Evolutionary conservation across 2,113 vertebrate genomes (phyloP), one percentile per base, ranked within the genome.

Genomic region (Melozone crissalis): DNA sequence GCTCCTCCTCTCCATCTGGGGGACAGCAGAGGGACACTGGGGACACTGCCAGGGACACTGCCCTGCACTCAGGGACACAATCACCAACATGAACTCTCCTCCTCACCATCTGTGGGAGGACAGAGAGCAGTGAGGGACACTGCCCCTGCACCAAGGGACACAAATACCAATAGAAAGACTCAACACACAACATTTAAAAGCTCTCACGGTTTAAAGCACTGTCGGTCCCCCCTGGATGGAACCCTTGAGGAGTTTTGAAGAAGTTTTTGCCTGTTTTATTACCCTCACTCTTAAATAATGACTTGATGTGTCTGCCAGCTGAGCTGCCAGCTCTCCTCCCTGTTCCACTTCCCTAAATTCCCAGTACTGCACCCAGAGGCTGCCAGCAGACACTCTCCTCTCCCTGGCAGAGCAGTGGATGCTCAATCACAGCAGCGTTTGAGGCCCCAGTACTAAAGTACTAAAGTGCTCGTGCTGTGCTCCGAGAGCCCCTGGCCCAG

Each of bases 381-480:
- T 90, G 54, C 41, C 47, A n/a, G 55, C 3, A 7, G 22, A 73
- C 27, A 49, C 35, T 9, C 44, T 10, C 4, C 22, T 35, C 27
- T 52, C 30, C 33, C 54, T 43, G 35, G 47, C 71, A 87, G 19
- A 35, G 17, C 1, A 35, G 20, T 5, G 26, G 15, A 8, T 21
- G 28, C 55, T 4, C 13, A 11, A 4, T 21, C 59, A 54, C 20
- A 5, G 4, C 3, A 44, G 62, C 13, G 20, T 37, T 59, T 79
- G 14, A 46, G 1, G 59, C n/a, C 84, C 47, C 51, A 17, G 0
- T 2, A 58, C n/a, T n/a, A n/a, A n/a, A n/a, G n/a, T n/a, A n/a
- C n/a, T n/a, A n/a, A n/a, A n/a, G n/a, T 7, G 71, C 35, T 65
- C 22, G 11, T 46, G 69, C 61, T 55, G n/a, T 68, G 66, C 77